These are phyloP conservation scores for Chloroclystis v-ata DNA, from an alignment of 2,888 invertebrate genomes.

Conservation along the genomic window DNA sequence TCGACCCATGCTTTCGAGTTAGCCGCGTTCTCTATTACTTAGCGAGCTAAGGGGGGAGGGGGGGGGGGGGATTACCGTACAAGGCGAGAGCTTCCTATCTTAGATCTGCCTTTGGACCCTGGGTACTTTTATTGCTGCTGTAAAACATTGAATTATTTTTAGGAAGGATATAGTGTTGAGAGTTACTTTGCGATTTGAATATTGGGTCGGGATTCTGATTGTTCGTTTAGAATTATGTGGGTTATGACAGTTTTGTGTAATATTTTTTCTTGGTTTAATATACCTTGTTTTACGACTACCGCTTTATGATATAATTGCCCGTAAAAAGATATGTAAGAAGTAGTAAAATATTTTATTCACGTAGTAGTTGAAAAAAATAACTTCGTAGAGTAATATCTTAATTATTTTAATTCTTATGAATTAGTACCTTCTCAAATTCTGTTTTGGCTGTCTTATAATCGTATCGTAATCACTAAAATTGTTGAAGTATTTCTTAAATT, in stretches of 20 bases:
- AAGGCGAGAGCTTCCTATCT: constrained; percentile 41
- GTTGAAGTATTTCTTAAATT: constrained; percentile 2
- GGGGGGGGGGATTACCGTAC: constrained; percentile 45
- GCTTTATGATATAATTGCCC: too few relatives aligned
- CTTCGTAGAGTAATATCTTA: too few relatives aligned
- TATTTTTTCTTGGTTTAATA: too few relatives aligned
- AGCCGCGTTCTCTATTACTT: constrained; percentile 29
- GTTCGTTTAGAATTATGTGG: neutral
- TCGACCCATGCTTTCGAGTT: constrained; percentile 12
- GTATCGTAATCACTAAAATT: neutral
- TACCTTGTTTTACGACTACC: too few relatives aligned
- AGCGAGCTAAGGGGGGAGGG: constrained; percentile 34
- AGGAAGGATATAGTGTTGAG: constrained; percentile 23
- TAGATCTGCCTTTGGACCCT: constrained; percentile 39
- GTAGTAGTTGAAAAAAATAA: too few relatives aligned
- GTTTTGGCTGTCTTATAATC: neutral
- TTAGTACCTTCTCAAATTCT: too few relatives aligned
- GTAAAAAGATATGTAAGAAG: too few relatives aligned
- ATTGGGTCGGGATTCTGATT: neutral
- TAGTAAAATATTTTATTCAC: too few relatives aligned
- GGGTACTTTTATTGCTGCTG: constrained; percentile 49
- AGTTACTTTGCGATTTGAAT: neutral
- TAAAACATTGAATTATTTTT: constrained; percentile 40
- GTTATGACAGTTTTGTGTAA: too few relatives aligned
- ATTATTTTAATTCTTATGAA: too few relatives aligned